Evolutionary conservation across 2,113 vertebrate genomes (phyloP), one percentile per base, ranked within the genome.

Genomic region (Cisticola juncidis): DNA sequence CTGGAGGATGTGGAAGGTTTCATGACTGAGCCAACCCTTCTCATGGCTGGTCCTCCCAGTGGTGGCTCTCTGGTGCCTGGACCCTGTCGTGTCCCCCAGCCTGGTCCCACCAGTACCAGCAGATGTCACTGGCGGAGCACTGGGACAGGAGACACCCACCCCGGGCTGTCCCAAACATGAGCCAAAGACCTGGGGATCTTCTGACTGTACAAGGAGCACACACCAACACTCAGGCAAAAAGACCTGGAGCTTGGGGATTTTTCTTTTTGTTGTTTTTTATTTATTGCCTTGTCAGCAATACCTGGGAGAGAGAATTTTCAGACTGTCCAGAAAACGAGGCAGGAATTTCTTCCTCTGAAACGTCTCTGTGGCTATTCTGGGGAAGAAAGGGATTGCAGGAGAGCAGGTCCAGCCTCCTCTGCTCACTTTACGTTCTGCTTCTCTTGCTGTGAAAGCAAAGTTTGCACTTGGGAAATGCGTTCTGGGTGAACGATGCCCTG

Each of bases 121-220:
- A 94, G 93, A 78, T 95, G 96, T 97, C 94, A 96, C 85, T 92
- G 90, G 64, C 73, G 95, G 71, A 94, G 85, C 93, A 94, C 71
- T 86, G 90, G 93, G 78, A 50, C 29, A 5, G 9, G 58, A 25
- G 11, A 61, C 29, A 26, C 9, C 28, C 35, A 31, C 10, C 11
- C 3, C 0, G 0, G 31, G 23, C 29, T 22, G 65, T 11, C 86
- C 19, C 1, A 47, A 68, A 42, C 70, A 38, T 0, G 0, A 23
- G 7, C 11, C 42, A 44, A 6, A 5, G 45, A 40, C 19, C 31
- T n/a, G 29, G 7, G 2, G 38, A 35, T 9, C 36, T 42, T 48
- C 53, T 60, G 48, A 8, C 48, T 36, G 11, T 62, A 15, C n/a
- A 33, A n/a, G 36, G 21, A 85, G 7, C 4, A 48, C 57, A 10